Conservation (phyloP, 2,113 vertebrate genomes). For the Phrynosoma platyrhinos region DNA sequence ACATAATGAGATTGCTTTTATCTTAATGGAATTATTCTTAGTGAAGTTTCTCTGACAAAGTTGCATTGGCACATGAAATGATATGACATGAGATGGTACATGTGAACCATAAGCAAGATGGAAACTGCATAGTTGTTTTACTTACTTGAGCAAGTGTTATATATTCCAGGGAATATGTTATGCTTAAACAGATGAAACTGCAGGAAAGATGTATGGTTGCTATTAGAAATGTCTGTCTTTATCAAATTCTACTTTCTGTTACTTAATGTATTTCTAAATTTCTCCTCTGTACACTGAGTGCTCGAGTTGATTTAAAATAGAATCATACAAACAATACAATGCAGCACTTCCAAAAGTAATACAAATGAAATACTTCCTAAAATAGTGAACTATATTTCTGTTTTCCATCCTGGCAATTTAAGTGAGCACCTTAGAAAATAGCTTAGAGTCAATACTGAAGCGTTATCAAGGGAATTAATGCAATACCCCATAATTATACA, state of each 20-base stretch:
- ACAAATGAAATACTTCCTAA: neutral
- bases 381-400: neutral
- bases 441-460: neutral
- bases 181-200: neutral
- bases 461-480: neutral
- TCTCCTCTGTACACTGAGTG: neutral
- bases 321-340: too few relatives aligned
- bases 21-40: neutral
- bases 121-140: neutral
- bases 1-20: neutral
- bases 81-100: too few relatives aligned
- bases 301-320: neutral
- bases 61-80: too few relatives aligned
- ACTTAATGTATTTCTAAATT: neutral
- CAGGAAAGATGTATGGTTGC: neutral
- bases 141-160: neutral
- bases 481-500: neutral
- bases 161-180: neutral
- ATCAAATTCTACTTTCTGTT: neutral
- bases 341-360: neutral
- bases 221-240: neutral
- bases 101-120: neutral
- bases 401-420: neutral
- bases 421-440: neutral
- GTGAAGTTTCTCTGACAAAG: neutral